Percentiles rank a stretch among this genome's conserved stretches.
phyloP scores from a whole-genome alignment of 2,113 vertebrate species.

The Tragelaphus buxtoni region DNA sequence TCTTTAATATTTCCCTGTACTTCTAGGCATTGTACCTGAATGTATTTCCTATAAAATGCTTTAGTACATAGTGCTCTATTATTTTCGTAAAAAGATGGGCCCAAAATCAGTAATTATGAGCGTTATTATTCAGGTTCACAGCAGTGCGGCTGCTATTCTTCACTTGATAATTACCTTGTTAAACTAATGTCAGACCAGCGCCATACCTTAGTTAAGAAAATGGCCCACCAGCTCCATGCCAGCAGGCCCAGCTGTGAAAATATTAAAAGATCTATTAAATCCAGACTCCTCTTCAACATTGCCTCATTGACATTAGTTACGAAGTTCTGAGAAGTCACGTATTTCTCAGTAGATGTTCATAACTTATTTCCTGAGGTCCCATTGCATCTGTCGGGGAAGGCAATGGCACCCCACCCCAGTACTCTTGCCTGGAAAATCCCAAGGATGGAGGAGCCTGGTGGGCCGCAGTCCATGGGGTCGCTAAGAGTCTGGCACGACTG shows the following conservation, averaged over 20 bases:
- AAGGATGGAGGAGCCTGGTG: no score
- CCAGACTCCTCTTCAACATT: conserved; percentile 6
- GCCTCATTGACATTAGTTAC: background rate
- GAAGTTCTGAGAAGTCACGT: conserved; percentile 37
- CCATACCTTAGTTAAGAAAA: conserved; percentile 72
- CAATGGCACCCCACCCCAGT: no score
- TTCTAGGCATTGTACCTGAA: conserved; percentile 26
- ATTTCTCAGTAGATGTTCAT: conserved; percentile 1
- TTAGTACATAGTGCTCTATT: conserved; percentile 43
- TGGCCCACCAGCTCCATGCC: background rate
- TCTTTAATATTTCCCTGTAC: conserved; percentile 22
- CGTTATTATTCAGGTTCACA: conserved; percentile 73
- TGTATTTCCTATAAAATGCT: conserved; percentile 62
- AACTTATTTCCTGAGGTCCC: background rate
- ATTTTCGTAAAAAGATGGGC: conserved; percentile 60
- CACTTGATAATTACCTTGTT: conserved; percentile 78
- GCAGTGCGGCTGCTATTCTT: conserved; percentile 64
- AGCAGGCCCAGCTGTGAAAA: conserved; percentile 29
- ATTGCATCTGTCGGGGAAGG: background rate
- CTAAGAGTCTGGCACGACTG: no score
- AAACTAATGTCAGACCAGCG: conserved; percentile 65
- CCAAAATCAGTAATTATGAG: conserved; percentile 69
- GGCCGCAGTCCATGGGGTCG: no score
- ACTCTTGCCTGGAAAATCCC: no score
- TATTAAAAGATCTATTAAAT: conserved; percentile 48